These are phyloP conservation scores for Pangasius macronema DNA, from an alignment of 2,797 vertebrate genomes.

Conservation along the genomic window DNA sequence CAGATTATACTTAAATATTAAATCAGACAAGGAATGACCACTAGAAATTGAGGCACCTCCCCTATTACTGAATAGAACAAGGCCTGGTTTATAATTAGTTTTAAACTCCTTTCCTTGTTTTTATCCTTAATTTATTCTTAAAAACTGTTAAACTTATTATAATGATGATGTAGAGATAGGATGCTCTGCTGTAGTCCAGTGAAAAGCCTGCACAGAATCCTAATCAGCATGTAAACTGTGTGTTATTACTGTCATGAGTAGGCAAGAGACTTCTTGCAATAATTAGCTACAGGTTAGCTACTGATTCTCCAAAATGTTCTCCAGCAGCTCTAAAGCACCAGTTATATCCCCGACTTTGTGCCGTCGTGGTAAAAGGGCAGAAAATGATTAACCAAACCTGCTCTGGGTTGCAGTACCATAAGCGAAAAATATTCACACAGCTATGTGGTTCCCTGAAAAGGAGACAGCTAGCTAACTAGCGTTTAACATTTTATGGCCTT, in stretches of 20 bases:
- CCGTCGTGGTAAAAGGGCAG: not conserved
- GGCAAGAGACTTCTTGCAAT: not conserved
- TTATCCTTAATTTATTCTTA: not conserved
- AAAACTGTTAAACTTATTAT: not conserved
- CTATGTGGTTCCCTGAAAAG: not conserved
- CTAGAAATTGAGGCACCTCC: not conserved
- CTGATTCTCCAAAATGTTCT: not conserved
- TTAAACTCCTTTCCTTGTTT: not conserved
- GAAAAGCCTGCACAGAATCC: not conserved
- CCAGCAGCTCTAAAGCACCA: not conserved
- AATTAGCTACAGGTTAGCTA: slow-evolving; percentile 9
- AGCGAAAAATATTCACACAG: not conserved
- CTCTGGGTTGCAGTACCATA: not conserved
- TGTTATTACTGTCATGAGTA: not conserved
- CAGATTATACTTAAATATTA: not conserved
- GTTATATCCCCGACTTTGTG: not conserved
- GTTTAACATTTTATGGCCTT: not conserved
- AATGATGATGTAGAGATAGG: not conserved
- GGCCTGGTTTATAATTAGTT: not conserved
- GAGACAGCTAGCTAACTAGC: slow-evolving; percentile 3
- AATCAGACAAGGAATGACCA: not conserved
- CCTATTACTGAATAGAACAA: not conserved
- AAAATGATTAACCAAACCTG: not conserved
- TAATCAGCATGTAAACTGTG: not conserved
- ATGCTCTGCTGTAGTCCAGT: not conserved